Conservation (phyloP, 37 sponge, comb jelly and placozoan genomes). For the Halichondria panicea region DNA sequence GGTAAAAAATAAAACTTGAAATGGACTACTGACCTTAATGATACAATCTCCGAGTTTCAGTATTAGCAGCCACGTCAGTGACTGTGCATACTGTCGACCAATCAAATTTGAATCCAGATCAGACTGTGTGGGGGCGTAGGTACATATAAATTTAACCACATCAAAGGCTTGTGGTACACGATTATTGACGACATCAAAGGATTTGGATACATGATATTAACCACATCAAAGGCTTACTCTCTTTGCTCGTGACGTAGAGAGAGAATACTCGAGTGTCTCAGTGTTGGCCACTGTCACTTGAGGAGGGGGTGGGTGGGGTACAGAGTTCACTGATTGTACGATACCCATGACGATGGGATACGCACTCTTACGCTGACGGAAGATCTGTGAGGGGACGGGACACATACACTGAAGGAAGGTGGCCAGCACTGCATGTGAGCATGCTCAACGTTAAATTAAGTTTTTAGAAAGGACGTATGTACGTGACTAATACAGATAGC, state of each 20-base stretch:
- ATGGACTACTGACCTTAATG: constrained; percentile 53
- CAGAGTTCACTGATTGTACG: constrained; percentile 18
- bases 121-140: constrained; percentile 5
- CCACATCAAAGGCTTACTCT: no score
- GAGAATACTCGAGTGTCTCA: constrained; percentile 55
- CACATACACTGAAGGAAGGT: no score
- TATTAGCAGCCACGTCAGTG: constrained; percentile 48
- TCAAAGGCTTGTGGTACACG: no score
- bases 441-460: no score
- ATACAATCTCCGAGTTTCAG: constrained; percentile 67
- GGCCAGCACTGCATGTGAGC: no score
- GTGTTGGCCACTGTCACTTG: not conserved
- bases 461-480: not conserved
- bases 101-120: constrained; percentile 62
- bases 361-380: constrained; percentile 30
- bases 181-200: no score
- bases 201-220: no score
- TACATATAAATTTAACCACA: no score
- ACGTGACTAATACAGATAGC: not conserved
- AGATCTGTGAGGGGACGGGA: constrained; percentile 7
- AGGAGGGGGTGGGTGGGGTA: constrained; percentile 24
- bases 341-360: constrained; percentile 40
- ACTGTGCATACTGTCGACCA: constrained; percentile 45
- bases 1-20: no score
- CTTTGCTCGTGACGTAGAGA: constrained; percentile 60